Percentiles rank a stretch among this genome's conserved stretches.
Evolutionary conservation across 2,888 invertebrate species (phyloP).

Genomic region (Neoitamus cyanurus): DNA sequence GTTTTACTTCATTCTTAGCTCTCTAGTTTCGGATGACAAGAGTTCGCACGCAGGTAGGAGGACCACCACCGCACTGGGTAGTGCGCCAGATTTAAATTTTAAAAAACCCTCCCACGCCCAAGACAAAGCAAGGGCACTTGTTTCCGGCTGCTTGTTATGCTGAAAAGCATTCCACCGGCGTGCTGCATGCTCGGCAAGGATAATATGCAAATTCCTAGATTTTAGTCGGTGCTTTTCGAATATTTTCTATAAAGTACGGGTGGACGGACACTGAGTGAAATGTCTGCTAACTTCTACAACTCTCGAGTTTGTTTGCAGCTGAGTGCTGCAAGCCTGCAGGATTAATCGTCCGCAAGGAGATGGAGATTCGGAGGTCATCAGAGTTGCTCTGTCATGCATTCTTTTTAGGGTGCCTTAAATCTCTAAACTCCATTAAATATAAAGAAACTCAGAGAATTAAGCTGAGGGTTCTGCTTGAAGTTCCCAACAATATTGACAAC

Average conservation of each 20-base stretch:
- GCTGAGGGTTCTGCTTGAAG: neutral
- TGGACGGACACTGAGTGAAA: slow-evolving; percentile 1
- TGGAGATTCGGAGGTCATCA: neutral
- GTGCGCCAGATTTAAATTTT: neutral
- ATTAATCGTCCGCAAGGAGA: neutral
- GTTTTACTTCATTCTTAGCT: neutral
- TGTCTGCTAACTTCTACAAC: neutral
- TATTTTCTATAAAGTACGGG: neutral
- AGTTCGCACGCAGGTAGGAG: neutral
- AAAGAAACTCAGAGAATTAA: neutral
- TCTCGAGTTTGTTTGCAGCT: neutral
- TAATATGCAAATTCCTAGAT: neutral
- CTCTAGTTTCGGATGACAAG: neutral
- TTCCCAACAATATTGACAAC: neutral
- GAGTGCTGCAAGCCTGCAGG: neutral
- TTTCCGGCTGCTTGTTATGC: neutral
- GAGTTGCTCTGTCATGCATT: neutral
- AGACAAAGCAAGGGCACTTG: neutral
- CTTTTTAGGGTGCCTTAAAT: neutral
- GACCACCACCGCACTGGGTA: neutral
- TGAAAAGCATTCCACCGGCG: neutral
- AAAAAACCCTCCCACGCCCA: neutral
- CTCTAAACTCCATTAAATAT: neutral
- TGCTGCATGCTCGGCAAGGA: neutral
- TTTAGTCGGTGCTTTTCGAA: neutral